These are phyloP conservation scores for Aldabrachelys gigantea DNA, from an alignment of 2,113 vertebrate species.

Conservation along the genomic window DNA sequence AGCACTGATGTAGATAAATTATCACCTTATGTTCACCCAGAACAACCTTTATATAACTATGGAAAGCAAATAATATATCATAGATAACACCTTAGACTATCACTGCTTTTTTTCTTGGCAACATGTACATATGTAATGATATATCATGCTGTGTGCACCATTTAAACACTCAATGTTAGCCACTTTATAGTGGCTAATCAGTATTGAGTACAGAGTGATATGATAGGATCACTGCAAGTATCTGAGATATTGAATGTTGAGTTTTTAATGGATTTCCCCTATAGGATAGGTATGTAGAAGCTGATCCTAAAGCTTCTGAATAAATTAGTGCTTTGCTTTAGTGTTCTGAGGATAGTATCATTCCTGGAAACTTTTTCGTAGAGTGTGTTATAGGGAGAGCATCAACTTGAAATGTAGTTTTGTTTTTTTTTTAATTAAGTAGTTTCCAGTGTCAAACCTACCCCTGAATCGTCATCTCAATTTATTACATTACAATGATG, in stretches of 20 bases:
- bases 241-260: background rate
- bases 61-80: background rate
- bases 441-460: background rate
- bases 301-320: background rate
- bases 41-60: background rate
- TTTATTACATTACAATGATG: background rate
- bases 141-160: background rate
- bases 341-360: background rate
- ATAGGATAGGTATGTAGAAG: background rate
- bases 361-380: background rate
- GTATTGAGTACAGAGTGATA: background rate
- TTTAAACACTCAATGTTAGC: background rate
- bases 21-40: background rate
- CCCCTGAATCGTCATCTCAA: background rate
- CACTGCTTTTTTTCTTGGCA: slow-evolving; percentile 14
- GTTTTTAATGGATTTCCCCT: background rate
- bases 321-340: background rate
- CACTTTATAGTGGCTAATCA: background rate
- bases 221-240: background rate
- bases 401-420: background rate
- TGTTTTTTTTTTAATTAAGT: background rate
- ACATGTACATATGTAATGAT: background rate
- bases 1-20: background rate
- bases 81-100: background rate
- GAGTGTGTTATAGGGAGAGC: background rate